Evolutionary conservation across 2,888 invertebrate genomes (phyloP).

Genomic region (Heteromurus nitidus): DNA sequence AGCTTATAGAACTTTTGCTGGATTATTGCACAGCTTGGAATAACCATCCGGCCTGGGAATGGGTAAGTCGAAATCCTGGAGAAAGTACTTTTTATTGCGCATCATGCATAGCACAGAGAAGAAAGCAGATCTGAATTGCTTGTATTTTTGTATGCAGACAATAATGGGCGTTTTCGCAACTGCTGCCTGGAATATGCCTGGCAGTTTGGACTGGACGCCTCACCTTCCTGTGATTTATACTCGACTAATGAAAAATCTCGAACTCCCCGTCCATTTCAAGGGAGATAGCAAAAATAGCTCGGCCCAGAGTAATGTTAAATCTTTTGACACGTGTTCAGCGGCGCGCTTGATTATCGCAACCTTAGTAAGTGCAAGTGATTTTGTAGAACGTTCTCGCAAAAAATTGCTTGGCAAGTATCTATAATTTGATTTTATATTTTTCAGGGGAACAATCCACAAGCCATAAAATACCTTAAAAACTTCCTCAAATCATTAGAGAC

Average conservation of each 20-base stretch:
- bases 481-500: conserved; percentile 89
- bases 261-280: conserved; percentile 87
- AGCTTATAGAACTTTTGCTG: conserved; percentile 89
- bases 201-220: conserved; percentile 91
- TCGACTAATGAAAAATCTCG: conserved; percentile 83
- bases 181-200: conserved; percentile 84
- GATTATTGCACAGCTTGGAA: conserved; percentile 86
- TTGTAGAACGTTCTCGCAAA: no score
- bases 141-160: conserved; percentile 78
- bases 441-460: conserved; percentile 82
- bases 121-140: no score
- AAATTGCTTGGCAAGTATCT: no score
- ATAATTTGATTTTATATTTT: conserved; percentile 65
- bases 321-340: conserved; percentile 69
- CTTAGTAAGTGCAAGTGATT: conserved; percentile 76
- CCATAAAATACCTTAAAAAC: conserved; percentile 84
- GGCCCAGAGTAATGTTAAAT: conserved; percentile 65
- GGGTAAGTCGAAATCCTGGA: no score
- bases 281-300: conserved; percentile 75
- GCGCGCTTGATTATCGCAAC: conserved; percentile 79
- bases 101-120: no score
- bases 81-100: neutral
- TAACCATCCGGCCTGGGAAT: conserved; percentile 83
- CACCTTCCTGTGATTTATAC: conserved; percentile 87
- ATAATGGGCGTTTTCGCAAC: conserved; percentile 85